Percentiles rank a stretch among this genome's conserved stretches.
These are phyloP conservation scores for Cuculus canorus DNA, from an alignment of 2,797 vertebrate genomes.

Conservation along the genomic window DNA sequence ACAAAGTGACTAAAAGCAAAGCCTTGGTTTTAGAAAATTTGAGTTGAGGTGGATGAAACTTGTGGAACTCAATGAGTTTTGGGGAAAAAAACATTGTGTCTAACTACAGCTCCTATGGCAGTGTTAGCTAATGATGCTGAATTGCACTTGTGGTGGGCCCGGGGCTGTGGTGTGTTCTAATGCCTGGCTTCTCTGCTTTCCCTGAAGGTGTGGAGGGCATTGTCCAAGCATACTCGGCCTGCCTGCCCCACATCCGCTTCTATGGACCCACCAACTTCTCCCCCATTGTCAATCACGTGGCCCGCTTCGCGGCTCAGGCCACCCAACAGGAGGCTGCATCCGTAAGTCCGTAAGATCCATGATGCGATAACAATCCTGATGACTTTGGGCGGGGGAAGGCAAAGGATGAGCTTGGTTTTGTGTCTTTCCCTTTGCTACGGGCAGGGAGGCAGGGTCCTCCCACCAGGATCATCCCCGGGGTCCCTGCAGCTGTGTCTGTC, in stretches of 20 bases:
- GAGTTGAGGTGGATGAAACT: neutral
- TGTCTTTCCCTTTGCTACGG: neutral
- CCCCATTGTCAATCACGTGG: constrained; percentile 96
- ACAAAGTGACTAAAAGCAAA: neutral
- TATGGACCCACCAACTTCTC: constrained; percentile 98
- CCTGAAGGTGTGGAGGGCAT: constrained; percentile 93
- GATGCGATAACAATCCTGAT: neutral
- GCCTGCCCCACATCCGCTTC: constrained; percentile 95
- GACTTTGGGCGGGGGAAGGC: neutral
- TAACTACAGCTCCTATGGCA: neutral
- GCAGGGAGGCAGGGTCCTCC: neutral
- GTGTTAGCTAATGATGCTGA: neutral
- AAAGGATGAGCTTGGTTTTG: neutral
- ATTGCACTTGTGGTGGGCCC: neutral
- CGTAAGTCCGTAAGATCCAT: constrained; percentile 71
- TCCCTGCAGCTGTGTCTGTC: neutral
- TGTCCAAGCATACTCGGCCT: constrained; percentile 91
- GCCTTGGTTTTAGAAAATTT: neutral
- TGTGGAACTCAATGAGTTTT: neutral
- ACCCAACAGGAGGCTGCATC: constrained; percentile 90
- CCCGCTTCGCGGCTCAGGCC: constrained; percentile 92
- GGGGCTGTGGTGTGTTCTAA: neutral
- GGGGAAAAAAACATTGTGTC: fast-evolving
- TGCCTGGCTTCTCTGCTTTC: neutral
- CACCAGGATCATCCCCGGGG: neutral